Evolutionary conservation across 2,888 invertebrate genomes (phyloP).

Genomic region (Cremastinae sp.): DNA sequence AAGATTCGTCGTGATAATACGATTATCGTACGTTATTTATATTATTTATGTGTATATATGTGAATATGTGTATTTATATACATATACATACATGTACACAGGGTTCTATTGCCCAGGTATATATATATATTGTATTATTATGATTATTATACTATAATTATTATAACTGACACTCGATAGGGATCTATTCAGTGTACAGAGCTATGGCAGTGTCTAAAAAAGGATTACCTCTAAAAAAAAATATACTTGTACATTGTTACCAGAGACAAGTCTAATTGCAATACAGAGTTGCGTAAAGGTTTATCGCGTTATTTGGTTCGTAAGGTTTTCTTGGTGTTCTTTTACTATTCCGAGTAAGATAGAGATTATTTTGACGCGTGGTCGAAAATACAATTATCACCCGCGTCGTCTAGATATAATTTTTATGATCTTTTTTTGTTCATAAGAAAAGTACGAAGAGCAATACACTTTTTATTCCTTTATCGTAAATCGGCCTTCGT

Average conservation of each 20-base stretch:
- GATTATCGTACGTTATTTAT: slow-evolving; percentile 7
- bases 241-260: slow-evolving; percentile 56
- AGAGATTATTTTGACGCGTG: too few species aligned
- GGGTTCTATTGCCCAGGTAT: slow-evolving; percentile 40
- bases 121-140: slow-evolving; percentile 49
- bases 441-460: background rate
- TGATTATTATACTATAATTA: background rate
- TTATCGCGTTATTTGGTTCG: slow-evolving; percentile 35
- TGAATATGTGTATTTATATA: slow-evolving; percentile 18
- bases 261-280: slow-evolving; percentile 28
- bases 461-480: background rate
- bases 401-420: slow-evolving; percentile 19
- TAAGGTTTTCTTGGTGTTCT: background rate
- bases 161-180: slow-evolving; percentile 18
- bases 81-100: slow-evolving; percentile 15
- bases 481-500: slow-evolving; percentile 44
- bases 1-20: slow-evolving; percentile 36
- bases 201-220: slow-evolving; percentile 50
- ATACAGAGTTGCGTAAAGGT: slow-evolving; percentile 8
- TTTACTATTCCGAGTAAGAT: background rate
- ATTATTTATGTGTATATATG: slow-evolving; percentile 15
- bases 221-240: slow-evolving; percentile 46
- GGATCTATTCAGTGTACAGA: slow-evolving; percentile 46
- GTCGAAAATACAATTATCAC: too few species aligned
- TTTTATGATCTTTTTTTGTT: background rate